Percentiles rank a stretch among this genome's conserved stretches.
phyloP scores from a whole-genome alignment of 2,888 invertebrate species.

The Macrosoma leucophasiata region DNA sequence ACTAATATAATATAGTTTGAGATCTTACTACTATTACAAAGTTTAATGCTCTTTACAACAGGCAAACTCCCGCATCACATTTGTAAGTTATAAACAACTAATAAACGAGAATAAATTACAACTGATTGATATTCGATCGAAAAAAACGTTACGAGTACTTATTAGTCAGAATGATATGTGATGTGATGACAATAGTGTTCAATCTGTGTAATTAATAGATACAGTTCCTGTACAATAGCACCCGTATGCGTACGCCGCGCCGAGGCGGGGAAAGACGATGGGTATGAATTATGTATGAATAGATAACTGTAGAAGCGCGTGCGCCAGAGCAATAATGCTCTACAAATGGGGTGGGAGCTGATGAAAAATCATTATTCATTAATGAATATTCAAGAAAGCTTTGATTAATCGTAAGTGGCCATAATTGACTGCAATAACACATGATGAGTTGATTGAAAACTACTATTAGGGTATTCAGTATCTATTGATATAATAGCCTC shows the following conservation, averaged over 20 bases:
- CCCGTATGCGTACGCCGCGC: slow-evolving; percentile 45
- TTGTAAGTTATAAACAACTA: no score
- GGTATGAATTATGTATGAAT: slow-evolving; percentile 48
- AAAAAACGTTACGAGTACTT: no score
- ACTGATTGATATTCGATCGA: no score
- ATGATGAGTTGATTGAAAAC: slow-evolving; percentile 25
- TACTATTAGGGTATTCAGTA: slow-evolving; percentile 12
- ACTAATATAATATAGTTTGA: no score
- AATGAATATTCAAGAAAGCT: slow-evolving; percentile 39
- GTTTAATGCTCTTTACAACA: no score
- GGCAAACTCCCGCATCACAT: no score
- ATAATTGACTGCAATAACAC: slow-evolving; percentile 33
- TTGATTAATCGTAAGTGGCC: slow-evolving; percentile 36
- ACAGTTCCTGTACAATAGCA: slow-evolving; percentile 42
- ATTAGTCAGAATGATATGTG: slow-evolving; percentile 9
- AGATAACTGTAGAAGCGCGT: slow-evolving; percentile 51
- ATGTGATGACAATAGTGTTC: slow-evolving; percentile 44
- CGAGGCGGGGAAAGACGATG: slow-evolving; percentile 8
- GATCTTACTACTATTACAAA: no score
- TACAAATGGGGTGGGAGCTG: slow-evolving; percentile 30
- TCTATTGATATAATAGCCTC: slow-evolving; percentile 10
- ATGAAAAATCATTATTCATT: slow-evolving; percentile 42
- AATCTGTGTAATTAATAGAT: slow-evolving; percentile 57
- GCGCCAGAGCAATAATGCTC: slow-evolving; percentile 37
- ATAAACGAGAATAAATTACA: no score